Percentiles rank a stretch among this genome's conserved stretches.
Evolutionary conservation across 2,797 vertebrate genomes (phyloP).

Genomic region (Acanthurus lineatus): DNA sequence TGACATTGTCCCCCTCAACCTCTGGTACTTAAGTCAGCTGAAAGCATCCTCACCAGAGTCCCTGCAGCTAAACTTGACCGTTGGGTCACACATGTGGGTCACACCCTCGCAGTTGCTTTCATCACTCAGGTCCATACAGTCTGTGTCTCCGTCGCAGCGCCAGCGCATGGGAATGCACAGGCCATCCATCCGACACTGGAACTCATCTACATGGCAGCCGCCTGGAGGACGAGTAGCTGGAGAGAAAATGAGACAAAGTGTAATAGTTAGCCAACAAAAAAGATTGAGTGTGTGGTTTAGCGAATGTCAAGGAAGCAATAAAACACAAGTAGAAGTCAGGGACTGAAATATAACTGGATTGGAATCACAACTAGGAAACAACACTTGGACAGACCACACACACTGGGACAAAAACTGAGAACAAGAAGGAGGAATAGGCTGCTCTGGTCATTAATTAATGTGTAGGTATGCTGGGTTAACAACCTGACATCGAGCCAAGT

Average conservation of each 20-base stretch:
- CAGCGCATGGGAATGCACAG: conserved; percentile 97
- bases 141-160: conserved; percentile 96
- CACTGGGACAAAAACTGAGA: neutral
- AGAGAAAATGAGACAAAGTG: conserved; percentile 20
- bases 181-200: conserved; percentile 95
- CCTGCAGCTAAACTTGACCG: conserved; percentile 95
- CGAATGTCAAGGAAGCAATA: conserved; percentile 17
- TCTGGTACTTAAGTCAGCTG: neutral
- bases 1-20: neutral
- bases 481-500: conserved; percentile 49
- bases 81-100: conserved; percentile 93
- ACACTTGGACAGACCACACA: conserved; percentile 14
- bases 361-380: conserved; percentile 14
- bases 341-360: conserved; percentile 28
- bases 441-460: conserved; percentile 49
- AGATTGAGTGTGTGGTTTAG: conserved; percentile 4
- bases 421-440: conserved; percentile 9
- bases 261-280: conserved; percentile 10
- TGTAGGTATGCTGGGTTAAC: conserved; percentile 52
- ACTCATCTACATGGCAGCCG: conserved; percentile 95
- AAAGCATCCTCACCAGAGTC: conserved; percentile 88
- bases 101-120: conserved; percentile 97
- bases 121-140: conserved; percentile 97
- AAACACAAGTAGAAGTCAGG: conserved; percentile 6
- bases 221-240: conserved; percentile 95